A percentile compares a stretch with the other conserved stretches of the same genome.
Conservation (phyloP, 2,888 invertebrate species). For the Nomada hirtipes region DNA sequence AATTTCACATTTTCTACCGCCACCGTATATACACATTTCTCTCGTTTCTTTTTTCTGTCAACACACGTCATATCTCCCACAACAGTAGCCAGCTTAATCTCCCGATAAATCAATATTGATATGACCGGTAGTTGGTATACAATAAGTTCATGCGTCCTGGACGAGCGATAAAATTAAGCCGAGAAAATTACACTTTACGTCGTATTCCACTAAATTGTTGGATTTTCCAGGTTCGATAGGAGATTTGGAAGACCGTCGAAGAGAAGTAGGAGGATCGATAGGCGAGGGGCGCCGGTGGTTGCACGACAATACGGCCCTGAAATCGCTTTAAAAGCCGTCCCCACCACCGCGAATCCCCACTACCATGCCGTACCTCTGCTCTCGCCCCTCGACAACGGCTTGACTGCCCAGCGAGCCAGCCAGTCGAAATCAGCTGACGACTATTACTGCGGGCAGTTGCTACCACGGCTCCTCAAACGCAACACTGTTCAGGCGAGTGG, state of each 20-base stretch:
- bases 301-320: constrained; percentile 48
- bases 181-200: background rate
- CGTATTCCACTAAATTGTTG: background rate
- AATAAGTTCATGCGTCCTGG: too few relatives aligned
- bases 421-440: constrained; percentile 76
- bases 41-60: background rate
- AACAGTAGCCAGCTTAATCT: background rate
- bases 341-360: constrained; percentile 46
- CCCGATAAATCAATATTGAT: background rate
- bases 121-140: background rate
- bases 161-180: background rate
- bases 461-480: constrained; percentile 80
- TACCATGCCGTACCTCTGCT: constrained; percentile 27
- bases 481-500: constrained; percentile 76
- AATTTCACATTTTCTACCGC: background rate
- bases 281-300: background rate
- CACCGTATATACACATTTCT: background rate
- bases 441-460: constrained; percentile 76
- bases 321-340: constrained; percentile 53
- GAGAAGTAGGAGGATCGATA: constrained; percentile 45
- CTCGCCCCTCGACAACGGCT: constrained; percentile 53
- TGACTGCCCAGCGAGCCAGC: constrained; percentile 66
- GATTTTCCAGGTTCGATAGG: constrained; percentile 17
- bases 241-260: constrained; percentile 1
- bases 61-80: background rate